Conservation (phyloP, 2,113 vertebrate species). For the Leucopsar rothschildi region DNA sequence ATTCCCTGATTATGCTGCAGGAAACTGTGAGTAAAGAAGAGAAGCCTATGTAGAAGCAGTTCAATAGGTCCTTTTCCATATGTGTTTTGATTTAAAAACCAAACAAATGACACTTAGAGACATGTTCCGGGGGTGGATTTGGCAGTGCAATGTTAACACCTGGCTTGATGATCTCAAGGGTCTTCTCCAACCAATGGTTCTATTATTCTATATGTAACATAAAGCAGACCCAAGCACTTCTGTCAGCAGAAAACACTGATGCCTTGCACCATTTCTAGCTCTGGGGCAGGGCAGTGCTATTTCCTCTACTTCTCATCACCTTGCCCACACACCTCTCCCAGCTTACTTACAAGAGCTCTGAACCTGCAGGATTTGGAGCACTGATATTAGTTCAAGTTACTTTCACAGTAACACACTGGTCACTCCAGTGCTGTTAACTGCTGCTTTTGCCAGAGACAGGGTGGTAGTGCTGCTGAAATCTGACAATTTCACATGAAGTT, state of each 20-base stretch:
- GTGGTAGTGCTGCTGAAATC: background rate
- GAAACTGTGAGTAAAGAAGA: background rate
- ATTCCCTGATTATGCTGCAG: background rate
- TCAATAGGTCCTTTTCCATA: background rate
- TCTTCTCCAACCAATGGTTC: background rate
- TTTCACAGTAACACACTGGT: background rate
- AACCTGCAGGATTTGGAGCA: background rate
- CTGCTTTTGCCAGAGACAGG: background rate
- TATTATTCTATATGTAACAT: background rate
- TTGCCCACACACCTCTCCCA: background rate
- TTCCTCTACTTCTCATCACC: background rate
- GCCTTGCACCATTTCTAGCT: background rate
- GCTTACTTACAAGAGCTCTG: background rate
- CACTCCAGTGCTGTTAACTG: background rate
- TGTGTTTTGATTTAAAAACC: background rate
- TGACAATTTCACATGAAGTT: background rate
- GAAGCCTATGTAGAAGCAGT: background rate
- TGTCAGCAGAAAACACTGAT: background rate
- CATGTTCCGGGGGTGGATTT: background rate
- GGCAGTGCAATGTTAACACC: rapidly evolving
- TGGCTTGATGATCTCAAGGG: background rate
- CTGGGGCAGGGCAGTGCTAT: background rate
- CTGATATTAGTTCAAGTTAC: background rate
- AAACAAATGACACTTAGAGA: background rate
- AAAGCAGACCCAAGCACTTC: background rate